phyloP scores from a whole-genome alignment of 2,888 invertebrate species.

The Cheilosia pagana region DNA sequence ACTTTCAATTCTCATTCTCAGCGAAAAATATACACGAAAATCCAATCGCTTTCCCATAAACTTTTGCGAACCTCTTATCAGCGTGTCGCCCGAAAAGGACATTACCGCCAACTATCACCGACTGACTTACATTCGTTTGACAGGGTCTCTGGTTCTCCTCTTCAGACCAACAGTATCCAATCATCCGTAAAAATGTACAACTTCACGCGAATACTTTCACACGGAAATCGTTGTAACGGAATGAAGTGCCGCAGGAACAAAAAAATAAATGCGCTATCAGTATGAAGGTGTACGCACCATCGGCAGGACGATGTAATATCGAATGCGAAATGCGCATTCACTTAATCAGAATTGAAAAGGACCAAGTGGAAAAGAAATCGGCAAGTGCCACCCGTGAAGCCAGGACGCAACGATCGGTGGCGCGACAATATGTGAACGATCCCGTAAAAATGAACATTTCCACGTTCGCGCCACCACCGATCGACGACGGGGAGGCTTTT shows the following conservation, averaged over 20 bases:
- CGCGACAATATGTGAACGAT: constrained; percentile 46
- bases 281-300: constrained; percentile 11
- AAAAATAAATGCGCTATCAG: constrained; percentile 23
- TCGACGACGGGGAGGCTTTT: constrained; percentile 42
- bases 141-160: constrained; percentile 26
- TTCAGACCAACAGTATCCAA: constrained; percentile 53
- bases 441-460: constrained; percentile 66
- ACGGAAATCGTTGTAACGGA: constrained; percentile 74
- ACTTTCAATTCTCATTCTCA: constrained; percentile 24
- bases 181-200: constrained; percentile 75
- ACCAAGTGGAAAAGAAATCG: constrained; percentile 21
- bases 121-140: constrained; percentile 26
- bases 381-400: constrained; percentile 73
- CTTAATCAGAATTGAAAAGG: constrained; percentile 25
- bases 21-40: constrained; percentile 13
- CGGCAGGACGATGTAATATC: constrained; percentile 36
- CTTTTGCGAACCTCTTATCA: constrained; percentile 47
- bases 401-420: constrained; percentile 25
- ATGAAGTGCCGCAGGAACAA: constrained; percentile 51
- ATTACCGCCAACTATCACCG: constrained; percentile 66
- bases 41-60: constrained; percentile 58
- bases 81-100: constrained; percentile 53
- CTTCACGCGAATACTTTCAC: constrained; percentile 68
- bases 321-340: constrained; percentile 67
- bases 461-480: constrained; percentile 36